Conservation (phyloP, 2,888 invertebrate species). For the Polydrusus cervinus region DNA sequence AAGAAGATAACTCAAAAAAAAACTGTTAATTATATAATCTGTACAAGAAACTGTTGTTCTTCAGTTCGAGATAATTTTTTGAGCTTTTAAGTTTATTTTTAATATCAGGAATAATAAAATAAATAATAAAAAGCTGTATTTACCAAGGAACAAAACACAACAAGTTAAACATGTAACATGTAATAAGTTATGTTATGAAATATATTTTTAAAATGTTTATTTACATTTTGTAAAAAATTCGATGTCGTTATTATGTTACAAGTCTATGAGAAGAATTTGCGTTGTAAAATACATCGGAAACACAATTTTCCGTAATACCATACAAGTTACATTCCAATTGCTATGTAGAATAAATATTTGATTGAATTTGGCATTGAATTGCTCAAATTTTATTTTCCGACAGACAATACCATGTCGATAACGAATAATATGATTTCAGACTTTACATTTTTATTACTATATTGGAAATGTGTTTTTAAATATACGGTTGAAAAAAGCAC, state of each 20-base stretch:
- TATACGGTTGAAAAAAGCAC: slow-evolving; percentile 1
- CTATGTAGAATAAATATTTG: slow-evolving; percentile 10
- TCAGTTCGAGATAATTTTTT: too few relatives aligned
- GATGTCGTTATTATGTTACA: not conserved
- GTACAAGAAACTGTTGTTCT: too few relatives aligned
- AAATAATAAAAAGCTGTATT: too few relatives aligned
- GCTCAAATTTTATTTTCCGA: slow-evolving; percentile 12
- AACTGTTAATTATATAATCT: too few relatives aligned
- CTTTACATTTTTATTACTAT: slow-evolving; percentile 14
- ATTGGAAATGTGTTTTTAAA: slow-evolving; percentile 12
- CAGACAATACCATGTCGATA: slow-evolving; percentile 22
- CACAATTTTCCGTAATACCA: slow-evolving; percentile 10
- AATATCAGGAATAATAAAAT: too few relatives aligned
- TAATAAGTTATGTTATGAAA: too few relatives aligned
- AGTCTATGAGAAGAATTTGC: not conserved
- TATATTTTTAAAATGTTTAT: too few relatives aligned
- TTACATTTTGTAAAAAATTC: not conserved
- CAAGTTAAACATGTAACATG: too few relatives aligned
- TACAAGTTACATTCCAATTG: not conserved
- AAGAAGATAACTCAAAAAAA: too few relatives aligned
- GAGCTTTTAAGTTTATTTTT: too few relatives aligned
- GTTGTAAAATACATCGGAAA: slow-evolving; percentile 4
- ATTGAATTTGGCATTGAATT: slow-evolving; percentile 20
- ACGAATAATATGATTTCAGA: slow-evolving; percentile 12
- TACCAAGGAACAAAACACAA: too few relatives aligned